Evolutionary conservation across 2,888 invertebrate species (phyloP).

Genomic region (Acronicta leporina): DNA sequence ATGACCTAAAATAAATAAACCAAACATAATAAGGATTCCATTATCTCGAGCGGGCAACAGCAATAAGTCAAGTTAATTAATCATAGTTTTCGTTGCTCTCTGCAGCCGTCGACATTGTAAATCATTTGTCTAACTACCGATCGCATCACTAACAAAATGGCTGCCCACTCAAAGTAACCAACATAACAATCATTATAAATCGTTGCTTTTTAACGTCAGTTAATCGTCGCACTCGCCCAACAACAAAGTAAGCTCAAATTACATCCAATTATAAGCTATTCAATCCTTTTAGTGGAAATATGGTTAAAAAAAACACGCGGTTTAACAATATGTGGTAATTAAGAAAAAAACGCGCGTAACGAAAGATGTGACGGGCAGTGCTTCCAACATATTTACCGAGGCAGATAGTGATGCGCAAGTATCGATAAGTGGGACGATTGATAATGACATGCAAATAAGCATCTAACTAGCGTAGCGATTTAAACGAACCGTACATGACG

Average conservation of each 20-base stretch:
- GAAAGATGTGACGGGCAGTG: slow-evolving; percentile 80
- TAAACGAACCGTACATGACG: slow-evolving; percentile 46
- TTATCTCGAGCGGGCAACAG: slow-evolving; percentile 53
- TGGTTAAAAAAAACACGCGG: slow-evolving; percentile 68
- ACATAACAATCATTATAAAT: slow-evolving; percentile 77
- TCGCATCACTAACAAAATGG: slow-evolving; percentile 78
- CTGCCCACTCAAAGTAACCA: slow-evolving; percentile 71
- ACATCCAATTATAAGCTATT: slow-evolving; percentile 88
- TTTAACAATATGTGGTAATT: slow-evolving; percentile 85
- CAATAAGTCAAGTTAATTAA: slow-evolving; percentile 74
- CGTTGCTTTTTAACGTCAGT: slow-evolving; percentile 77
- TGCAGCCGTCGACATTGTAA: slow-evolving; percentile 71
- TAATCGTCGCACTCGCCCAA: slow-evolving; percentile 78
- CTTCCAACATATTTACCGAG: slow-evolving; percentile 81
- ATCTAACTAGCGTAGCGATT: slow-evolving; percentile 55
- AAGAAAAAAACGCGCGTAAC: slow-evolving; percentile 84
- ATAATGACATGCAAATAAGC: slow-evolving; percentile 59
- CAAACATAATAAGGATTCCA: slow-evolving; percentile 53
- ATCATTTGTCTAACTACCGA: slow-evolving; percentile 79
- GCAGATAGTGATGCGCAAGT: slow-evolving; percentile 69
- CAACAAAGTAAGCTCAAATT: slow-evolving; percentile 87
- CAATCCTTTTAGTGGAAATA: slow-evolving; percentile 83
- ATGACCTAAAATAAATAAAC: slow-evolving; percentile 46
- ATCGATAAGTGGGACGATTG: slow-evolving; percentile 65
- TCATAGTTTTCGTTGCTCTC: slow-evolving; percentile 71